Conservation (phyloP, 2,888 invertebrate species). For the Meganola albula region DNA sequence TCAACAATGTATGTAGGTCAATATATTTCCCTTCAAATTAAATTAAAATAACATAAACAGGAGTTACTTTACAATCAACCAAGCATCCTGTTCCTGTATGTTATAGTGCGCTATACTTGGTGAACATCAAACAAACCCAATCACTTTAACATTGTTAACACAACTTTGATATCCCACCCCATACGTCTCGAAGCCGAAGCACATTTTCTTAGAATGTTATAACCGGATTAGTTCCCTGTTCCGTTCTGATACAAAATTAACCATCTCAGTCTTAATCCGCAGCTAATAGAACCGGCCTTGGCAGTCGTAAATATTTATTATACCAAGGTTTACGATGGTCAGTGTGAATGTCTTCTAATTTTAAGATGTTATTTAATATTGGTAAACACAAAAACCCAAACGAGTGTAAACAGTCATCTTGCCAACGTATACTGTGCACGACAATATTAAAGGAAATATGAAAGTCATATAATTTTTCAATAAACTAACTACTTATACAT, state of each 20-base stretch:
- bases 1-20: no score
- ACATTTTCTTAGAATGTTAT: slow-evolving; percentile 33
- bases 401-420: no score
- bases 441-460: no score
- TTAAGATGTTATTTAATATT: no score
- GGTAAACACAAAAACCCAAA: no score
- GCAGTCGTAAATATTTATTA: slow-evolving; percentile 58
- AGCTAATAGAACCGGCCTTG: slow-evolving; percentile 56
- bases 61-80: no score
- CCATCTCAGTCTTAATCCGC: slow-evolving; percentile 40
- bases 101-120: slow-evolving; percentile 26
- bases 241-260: slow-evolving; percentile 39
- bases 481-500: no score
- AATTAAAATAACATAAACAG: no score
- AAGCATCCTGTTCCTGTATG: slow-evolving; percentile 29
- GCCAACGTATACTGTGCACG: no score
- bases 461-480: no score
- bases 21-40: no score
- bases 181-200: slow-evolving; percentile 22
- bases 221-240: slow-evolving; percentile 34
- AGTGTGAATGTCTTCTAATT: slow-evolving; percentile 64
- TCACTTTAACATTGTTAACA: slow-evolving; percentile 34
- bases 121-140: slow-evolving; percentile 38
- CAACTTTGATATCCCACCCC: slow-evolving; percentile 26
- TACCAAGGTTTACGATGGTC: slow-evolving; percentile 51